Evolutionary conservation across 2,113 vertebrate species (phyloP).

Genomic region (Marmota flaviventris): DNA sequence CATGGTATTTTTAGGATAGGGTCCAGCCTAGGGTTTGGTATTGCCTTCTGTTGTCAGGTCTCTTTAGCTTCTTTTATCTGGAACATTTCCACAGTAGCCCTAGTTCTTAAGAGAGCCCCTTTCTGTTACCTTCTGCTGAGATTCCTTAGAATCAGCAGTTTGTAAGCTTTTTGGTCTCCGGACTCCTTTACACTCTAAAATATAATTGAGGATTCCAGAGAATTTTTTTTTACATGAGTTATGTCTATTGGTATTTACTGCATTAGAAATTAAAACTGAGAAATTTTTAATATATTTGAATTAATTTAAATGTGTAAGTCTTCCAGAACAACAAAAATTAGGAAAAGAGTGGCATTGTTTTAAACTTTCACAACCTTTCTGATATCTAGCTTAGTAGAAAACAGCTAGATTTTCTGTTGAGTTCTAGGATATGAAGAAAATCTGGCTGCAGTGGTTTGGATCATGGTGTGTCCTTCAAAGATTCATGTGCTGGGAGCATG

Average conservation of each 20-base stretch:
- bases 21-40: background rate
- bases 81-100: background rate
- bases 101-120: background rate
- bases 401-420: background rate
- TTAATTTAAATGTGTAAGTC: conserved; percentile 6
- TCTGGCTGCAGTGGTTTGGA: background rate
- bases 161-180: conserved; percentile 6
- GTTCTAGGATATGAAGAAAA: background rate
- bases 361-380: conserved; percentile 2
- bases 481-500: background rate
- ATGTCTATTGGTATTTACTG: background rate
- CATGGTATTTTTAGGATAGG: background rate
- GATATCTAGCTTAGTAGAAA: background rate
- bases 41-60: background rate
- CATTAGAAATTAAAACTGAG: conserved; percentile 9
- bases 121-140: background rate
- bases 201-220: background rate
- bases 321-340: background rate
- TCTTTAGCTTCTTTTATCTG: background rate
- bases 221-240: background rate
- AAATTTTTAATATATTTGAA: background rate
- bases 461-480: background rate
- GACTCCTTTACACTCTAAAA: background rate
- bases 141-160: conserved; percentile 3
- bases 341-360: background rate